Percentiles rank a stretch among this genome's conserved stretches.
Evolutionary conservation across 1,140 invertebrate genomes (phyloP).

Genomic region (Saxidomus purpurata): DNA sequence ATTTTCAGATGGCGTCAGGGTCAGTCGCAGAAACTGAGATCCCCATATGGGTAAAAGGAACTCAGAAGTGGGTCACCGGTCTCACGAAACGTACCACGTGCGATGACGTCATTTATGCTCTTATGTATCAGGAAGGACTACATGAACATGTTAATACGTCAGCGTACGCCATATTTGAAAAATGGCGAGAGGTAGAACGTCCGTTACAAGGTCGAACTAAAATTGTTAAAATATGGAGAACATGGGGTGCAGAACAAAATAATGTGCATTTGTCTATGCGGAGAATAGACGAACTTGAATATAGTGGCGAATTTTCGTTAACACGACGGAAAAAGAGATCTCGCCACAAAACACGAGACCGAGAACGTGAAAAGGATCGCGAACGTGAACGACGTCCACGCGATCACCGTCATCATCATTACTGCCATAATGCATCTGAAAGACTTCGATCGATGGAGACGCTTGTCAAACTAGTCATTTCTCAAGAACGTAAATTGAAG

Average conservation of each 20-base stretch:
- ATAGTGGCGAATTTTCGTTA: slow-evolving; percentile 77
- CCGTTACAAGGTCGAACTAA: slow-evolving; percentile 90
- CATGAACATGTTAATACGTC: slow-evolving; percentile 81
- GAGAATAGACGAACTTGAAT: slow-evolving; percentile 80
- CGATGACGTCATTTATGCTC: slow-evolving; percentile 91
- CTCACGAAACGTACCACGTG: slow-evolving; percentile 92
- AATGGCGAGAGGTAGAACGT: slow-evolving; percentile 90
- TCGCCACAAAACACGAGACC: slow-evolving; percentile 74
- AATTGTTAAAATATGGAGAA: slow-evolving; percentile 91
- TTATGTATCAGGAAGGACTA: slow-evolving; percentile 87
- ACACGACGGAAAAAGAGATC: slow-evolving; percentile 73
- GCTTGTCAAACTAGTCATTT: slow-evolving; percentile 92
- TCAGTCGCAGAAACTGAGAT: slow-evolving; percentile 87
- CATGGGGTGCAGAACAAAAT: slow-evolving; percentile 91
- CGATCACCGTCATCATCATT: slow-evolving; percentile 21
- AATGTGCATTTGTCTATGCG: slow-evolving; percentile 89
- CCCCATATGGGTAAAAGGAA: slow-evolving; percentile 92
- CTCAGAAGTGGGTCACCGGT: slow-evolving; percentile 93
- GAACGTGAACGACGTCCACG: slow-evolving; percentile 67
- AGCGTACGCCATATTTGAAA: slow-evolving; percentile 84
- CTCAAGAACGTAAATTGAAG: slow-evolving; percentile 94
- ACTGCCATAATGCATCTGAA: slow-evolving; percentile 65
- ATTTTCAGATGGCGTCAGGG: slow-evolving; percentile 62
- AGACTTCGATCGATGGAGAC: slow-evolving; percentile 87
- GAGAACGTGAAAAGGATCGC: slow-evolving; percentile 73